A percentile compares a stretch with the other conserved stretches of the same genome.
Conservation (phyloP, 2,113 vertebrate genomes). For the Rousettus leschenaultii region DNA sequence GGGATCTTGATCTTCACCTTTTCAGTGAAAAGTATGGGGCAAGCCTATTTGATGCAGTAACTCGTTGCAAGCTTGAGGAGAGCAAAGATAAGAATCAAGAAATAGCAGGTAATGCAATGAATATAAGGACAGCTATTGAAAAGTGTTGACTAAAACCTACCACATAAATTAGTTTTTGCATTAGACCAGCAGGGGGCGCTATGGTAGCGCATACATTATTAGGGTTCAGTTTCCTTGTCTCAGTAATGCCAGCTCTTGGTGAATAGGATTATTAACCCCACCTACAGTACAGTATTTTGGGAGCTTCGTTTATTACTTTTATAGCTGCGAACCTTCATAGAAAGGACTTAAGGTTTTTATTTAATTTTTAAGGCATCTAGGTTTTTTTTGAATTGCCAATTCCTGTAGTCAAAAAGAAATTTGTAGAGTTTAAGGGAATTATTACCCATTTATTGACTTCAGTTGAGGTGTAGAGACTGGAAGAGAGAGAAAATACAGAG, state of each 20-base stretch:
- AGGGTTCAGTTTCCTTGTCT: fast-evolving
- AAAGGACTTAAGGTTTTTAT: constrained; percentile 64
- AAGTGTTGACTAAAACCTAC: neutral
- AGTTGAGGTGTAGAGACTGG: neutral
- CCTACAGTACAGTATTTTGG: constrained; percentile 4
- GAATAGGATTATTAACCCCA: neutral
- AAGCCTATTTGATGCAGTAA: neutral
- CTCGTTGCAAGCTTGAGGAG: neutral
- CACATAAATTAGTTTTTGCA: neutral
- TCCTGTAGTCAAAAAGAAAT: constrained; percentile 65
- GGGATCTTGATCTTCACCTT: neutral
- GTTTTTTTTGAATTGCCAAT: constrained; percentile 36
- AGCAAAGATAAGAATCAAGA: neutral
- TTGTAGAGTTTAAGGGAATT: constrained; percentile 56
- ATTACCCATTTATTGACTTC: constrained; percentile 54
- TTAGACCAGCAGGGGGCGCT: constrained; percentile 78
- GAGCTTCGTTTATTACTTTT: constrained; percentile 60
- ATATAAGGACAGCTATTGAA: neutral
- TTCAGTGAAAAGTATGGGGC: neutral
- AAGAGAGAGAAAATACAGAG: neutral
- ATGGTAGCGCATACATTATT: constrained; percentile 34
- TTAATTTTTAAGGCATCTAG: constrained; percentile 69
- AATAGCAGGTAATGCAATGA: neutral
- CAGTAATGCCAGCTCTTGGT: neutral
- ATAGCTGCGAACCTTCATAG: constrained; percentile 54